These are phyloP conservation scores for Antigone vipio DNA, from an alignment of 2,113 vertebrate species.

Conservation along the genomic window DNA sequence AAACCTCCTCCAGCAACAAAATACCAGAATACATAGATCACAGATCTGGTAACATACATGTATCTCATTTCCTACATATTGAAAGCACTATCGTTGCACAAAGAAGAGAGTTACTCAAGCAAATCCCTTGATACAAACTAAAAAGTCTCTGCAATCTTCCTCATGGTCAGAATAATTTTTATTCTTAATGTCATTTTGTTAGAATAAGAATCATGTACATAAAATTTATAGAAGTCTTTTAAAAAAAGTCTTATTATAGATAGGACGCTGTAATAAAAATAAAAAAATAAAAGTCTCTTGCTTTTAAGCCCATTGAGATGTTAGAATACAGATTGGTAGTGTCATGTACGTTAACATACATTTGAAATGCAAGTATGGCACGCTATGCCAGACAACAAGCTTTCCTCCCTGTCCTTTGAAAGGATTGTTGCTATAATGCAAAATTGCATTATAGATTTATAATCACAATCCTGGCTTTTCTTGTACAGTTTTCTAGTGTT, in stretches of 20 bases:
- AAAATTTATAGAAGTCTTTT: background rate
- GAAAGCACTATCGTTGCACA: background rate
- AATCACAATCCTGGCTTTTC: background rate
- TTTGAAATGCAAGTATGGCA: background rate
- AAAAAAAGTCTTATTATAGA: background rate
- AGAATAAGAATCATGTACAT: background rate
- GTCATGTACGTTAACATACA: background rate
- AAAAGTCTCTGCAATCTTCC: background rate
- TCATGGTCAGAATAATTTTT: background rate
- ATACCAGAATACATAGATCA: background rate
- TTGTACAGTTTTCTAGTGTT: background rate
- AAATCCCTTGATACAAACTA: background rate
- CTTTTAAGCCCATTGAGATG: background rate
- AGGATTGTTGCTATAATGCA: background rate
- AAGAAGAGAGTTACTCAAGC: background rate
- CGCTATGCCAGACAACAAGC: accelerated
- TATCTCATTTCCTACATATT: background rate
- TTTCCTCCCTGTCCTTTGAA: background rate
- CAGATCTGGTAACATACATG: accelerated
- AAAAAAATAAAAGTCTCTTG: background rate
- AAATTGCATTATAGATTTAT: background rate
- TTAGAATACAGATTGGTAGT: background rate
- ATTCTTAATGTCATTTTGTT: background rate
- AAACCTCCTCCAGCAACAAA: background rate
- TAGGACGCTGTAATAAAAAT: too few relatives aligned